Evolutionary conservation across 2,888 invertebrate genomes (phyloP).

Genomic region (Ptycholaimellus sp.): DNA sequence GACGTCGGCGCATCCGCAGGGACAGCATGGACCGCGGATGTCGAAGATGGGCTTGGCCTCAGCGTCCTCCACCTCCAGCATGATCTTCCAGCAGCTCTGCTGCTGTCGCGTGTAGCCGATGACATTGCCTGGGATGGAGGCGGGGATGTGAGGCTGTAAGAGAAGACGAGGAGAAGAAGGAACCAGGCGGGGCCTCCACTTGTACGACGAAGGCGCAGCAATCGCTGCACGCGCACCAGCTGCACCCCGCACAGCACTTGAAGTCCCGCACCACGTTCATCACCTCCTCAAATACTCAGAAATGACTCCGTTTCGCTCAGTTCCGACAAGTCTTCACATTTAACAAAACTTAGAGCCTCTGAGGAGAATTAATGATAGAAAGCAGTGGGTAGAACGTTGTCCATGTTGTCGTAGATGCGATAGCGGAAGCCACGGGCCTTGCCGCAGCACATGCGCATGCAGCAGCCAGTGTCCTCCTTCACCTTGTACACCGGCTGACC

Average conservation of each 20-base stretch:
- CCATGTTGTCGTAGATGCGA: slow-evolving; percentile 25
- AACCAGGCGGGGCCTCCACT: slow-evolving; percentile 4
- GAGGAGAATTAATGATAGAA: slow-evolving; percentile 1
- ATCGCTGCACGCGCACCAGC: slow-evolving; percentile 1
- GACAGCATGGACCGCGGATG: slow-evolving; percentile 57
- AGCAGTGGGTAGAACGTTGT: slow-evolving; percentile 10
- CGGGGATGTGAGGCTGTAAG: too few relatives aligned
- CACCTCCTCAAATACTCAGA: slow-evolving; percentile 1
- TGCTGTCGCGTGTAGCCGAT: slow-evolving; percentile 23
- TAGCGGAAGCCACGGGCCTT: slow-evolving; percentile 24
- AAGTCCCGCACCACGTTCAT: slow-evolving; percentile 2
- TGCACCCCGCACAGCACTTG: background rate
- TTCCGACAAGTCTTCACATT: too few relatives aligned
- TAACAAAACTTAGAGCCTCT: too few relatives aligned
- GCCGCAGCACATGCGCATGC: slow-evolving; percentile 25
- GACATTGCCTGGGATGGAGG: slow-evolving; percentile 22
- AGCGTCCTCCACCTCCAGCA: slow-evolving; percentile 48
- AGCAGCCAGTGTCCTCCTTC: slow-evolving; percentile 21
- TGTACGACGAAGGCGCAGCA: background rate
- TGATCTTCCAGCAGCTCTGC: slow-evolving; percentile 33
- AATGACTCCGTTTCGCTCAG: background rate
- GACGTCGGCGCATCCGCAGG: slow-evolving; percentile 26
- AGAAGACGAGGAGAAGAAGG: too few relatives aligned
- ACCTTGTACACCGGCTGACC: slow-evolving; percentile 9
- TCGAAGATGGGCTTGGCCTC: slow-evolving; percentile 46